Base-by-base conservation (phyloP, 2,797 vertebrate genomes). In the Sphaeramia orbicularis region DNA sequence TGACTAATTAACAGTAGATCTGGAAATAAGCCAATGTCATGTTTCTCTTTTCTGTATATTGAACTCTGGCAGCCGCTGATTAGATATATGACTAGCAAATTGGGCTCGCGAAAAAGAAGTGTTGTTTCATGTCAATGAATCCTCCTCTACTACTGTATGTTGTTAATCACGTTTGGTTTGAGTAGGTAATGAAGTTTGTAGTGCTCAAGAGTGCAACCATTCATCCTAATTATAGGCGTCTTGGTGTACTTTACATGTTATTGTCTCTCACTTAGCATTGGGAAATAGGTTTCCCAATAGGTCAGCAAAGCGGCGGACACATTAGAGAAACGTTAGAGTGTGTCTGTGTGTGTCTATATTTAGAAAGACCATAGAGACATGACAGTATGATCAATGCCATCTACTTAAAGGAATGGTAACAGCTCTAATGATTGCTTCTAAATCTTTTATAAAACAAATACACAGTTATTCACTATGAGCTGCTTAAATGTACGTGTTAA, bases 161-260 rank as follows among this genome's bases (percentile, higher is more conserved):
- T 76, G 68, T 81, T 84, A 77, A 84, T 80, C 45, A 65, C 41
- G 41, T 71, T 54, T 52, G 68, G 75, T 83, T 68, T 81, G 79
- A 80, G 73, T 60, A 75, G 75, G 60, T 85, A 74, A 85, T 85
- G 67, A 85, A 65, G 72, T 82, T 79, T 81, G 55, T 68, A 19
- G 12, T n/a, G 24, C 55, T 53, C 51, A 24, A 30, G 54, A 67
- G 59, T 53, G 48, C 44, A 51, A 43, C 69, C 60, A 71, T 86
- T 71, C 42, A 52, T 86, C 58, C 76, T 76, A 69, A 83, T 86
- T 53, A 62, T 18, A 19, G 37, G 14, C 27, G 45, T 77, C 15
- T 40, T 58, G 30, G 50, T 82, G 59, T 73, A 65, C 70, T 86
- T 82, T 65, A 71, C 74, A 78, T 76, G 74, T 49, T 73, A 61